Evolutionary conservation across 2,888 invertebrate genomes (phyloP).

Genomic region (Paralinhomoeus sp.): DNA sequence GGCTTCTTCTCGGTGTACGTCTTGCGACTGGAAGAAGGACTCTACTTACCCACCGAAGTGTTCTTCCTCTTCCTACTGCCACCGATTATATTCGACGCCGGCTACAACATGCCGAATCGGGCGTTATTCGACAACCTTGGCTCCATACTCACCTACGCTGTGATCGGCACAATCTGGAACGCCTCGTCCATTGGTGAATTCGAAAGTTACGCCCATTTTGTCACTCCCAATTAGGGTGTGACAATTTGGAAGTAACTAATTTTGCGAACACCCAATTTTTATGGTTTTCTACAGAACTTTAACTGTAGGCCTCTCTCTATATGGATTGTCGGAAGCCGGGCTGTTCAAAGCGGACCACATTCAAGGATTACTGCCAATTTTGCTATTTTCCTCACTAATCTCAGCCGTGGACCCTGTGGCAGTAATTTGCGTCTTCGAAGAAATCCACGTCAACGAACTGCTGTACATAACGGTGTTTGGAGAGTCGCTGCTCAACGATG

Average conservation of each 20-base stretch:
- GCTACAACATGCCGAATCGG: conserved; percentile 48
- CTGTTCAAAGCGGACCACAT: too few species aligned
- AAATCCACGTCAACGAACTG: conserved; percentile 16
- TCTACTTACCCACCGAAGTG: conserved; percentile 44
- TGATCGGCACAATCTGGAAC: conserved; percentile 77
- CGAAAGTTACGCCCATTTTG: too few species aligned
- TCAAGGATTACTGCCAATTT: conserved; percentile 13
- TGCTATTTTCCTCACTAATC: conserved; percentile 20
- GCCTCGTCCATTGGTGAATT: conserved; percentile 38
- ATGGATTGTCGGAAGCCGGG: too few species aligned
- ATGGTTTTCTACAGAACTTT: too few species aligned
- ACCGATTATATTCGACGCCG: conserved; percentile 85
- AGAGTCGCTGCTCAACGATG: conserved; percentile 86
- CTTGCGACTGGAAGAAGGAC: background rate
- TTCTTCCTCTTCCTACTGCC: conserved; percentile 92
- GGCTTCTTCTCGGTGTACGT: conserved; percentile 39
- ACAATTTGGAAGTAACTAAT: too few species aligned
- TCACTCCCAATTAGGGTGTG: too few species aligned
- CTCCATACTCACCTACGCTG: conserved; percentile 69
- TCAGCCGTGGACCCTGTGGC: conserved; percentile 24
- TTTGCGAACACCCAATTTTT: too few species aligned
- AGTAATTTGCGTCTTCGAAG: conserved; percentile 23
- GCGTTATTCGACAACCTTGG: conserved; percentile 93
- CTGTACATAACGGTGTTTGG: conserved; percentile 72
- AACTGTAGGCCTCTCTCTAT: too few species aligned